Percentiles rank a stretch among this genome's conserved stretches.
Conservation (phyloP, 2,888 invertebrate species). For the Conchocele bisecta region DNA sequence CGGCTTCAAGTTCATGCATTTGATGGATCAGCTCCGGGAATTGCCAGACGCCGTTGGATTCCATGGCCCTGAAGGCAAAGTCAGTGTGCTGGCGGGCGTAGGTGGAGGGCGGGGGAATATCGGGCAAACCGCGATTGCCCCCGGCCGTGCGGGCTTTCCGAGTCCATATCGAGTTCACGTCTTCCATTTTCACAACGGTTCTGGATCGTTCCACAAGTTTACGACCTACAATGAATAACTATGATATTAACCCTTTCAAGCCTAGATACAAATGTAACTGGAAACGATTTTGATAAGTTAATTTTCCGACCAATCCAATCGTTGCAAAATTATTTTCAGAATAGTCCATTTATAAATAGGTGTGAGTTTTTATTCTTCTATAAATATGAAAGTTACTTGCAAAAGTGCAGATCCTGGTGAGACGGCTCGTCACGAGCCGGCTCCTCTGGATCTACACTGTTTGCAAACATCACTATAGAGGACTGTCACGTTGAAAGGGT, state of each 20-base stretch:
- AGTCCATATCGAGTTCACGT: conserved; percentile 41
- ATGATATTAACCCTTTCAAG: conserved; percentile 1
- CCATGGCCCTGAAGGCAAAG: conserved; percentile 25
- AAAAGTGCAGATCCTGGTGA: too few species aligned
- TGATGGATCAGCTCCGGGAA: conserved; percentile 41
- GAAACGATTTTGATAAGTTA: too few species aligned
- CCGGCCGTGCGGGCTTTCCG: conserved; percentile 47
- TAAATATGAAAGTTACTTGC: too few species aligned
- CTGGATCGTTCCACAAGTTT: conserved; percentile 44
- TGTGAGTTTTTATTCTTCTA: too few species aligned
- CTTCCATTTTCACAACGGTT: conserved; percentile 37
- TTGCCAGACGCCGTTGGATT: conserved; percentile 45
- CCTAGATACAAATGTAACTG: background rate
- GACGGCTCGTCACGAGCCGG: too few species aligned
- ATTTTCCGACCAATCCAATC: too few species aligned
- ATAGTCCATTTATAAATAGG: too few species aligned
- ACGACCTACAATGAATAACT: conserved; percentile 36
- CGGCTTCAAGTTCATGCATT: conserved; percentile 14
- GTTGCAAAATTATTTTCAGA: too few species aligned
- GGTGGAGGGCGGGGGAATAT: conserved; percentile 11
- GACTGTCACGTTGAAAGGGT: too few species aligned
- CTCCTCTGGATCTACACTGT: too few species aligned
- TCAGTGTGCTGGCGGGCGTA: conserved; percentile 18
- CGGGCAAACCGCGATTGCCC: conserved; percentile 26
- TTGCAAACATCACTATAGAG: too few species aligned